Evolutionary conservation across 2,797 vertebrate species (phyloP).

Genomic region (Mareca penelope): DNA sequence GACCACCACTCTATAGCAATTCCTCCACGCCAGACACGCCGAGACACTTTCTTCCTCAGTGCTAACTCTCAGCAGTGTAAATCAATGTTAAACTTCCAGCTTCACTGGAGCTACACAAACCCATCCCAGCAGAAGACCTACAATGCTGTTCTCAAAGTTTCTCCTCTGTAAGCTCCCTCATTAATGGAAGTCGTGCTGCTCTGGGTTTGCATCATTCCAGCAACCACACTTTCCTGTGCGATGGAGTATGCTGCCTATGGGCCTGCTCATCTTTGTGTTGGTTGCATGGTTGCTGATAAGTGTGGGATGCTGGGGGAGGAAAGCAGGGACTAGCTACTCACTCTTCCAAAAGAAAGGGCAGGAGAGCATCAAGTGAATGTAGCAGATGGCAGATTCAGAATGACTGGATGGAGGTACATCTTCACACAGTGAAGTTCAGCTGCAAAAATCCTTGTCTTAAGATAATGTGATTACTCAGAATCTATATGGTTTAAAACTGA

Average conservation of each 20-base stretch:
- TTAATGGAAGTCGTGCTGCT: background rate
- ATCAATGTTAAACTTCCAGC: background rate
- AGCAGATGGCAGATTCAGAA: background rate
- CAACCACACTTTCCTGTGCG: background rate
- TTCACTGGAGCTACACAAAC: background rate
- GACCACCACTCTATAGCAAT: background rate
- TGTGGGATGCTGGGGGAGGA: background rate
- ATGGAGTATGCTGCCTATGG: background rate
- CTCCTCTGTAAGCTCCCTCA: background rate
- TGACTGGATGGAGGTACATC: background rate
- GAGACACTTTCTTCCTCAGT: background rate
- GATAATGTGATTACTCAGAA: background rate
- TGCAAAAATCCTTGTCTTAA: background rate
- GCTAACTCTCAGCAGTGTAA: background rate
- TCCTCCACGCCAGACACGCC: background rate
- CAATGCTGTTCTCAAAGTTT: background rate
- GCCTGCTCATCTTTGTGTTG: accelerated
- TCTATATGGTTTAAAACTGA: background rate
- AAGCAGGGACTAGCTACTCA: background rate
- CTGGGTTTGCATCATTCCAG: background rate
- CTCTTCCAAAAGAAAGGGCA: background rate
- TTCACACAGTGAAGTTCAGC: background rate
- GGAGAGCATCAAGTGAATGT: background rate
- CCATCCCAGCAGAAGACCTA: background rate
- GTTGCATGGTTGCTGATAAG: background rate